Conservation (phyloP, 2,888 invertebrate species). For the Hipparchia sbordonii region DNA sequence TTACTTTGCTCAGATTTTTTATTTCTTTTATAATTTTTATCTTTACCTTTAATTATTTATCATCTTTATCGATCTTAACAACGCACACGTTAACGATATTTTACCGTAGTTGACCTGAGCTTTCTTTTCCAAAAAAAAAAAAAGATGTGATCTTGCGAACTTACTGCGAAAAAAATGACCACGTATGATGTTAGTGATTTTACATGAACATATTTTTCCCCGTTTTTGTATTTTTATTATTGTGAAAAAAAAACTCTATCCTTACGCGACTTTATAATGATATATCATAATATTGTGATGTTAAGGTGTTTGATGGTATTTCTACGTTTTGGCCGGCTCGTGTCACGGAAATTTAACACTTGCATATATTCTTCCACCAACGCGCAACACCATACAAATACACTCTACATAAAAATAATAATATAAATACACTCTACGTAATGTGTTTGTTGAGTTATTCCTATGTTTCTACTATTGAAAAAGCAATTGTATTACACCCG, state of each 20-base stretch:
- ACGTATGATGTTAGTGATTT: conserved; percentile 69
- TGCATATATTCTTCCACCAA: neutral
- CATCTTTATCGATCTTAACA: conserved; percentile 19
- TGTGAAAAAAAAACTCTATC: conserved; percentile 47
- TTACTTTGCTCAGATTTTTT: conserved; percentile 38
- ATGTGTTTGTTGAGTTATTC: no score
- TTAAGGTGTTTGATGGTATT: conserved; percentile 31
- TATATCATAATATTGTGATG: conserved; percentile 51
- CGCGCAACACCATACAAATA: neutral
- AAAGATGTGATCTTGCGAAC: conserved; percentile 63
- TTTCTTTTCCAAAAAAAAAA: conserved; percentile 49
- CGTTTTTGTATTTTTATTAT: conserved; percentile 58
- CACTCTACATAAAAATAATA: no score
- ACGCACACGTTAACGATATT: conserved; percentile 48
- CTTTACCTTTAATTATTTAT: conserved; percentile 13
- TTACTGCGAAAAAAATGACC: conserved; percentile 55
- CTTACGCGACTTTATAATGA: conserved; percentile 52
- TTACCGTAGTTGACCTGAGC: conserved; percentile 50
- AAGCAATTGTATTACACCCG: no score
- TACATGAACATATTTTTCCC: conserved; percentile 45
- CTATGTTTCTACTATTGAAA: no score
- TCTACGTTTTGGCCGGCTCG: conserved; percentile 32
- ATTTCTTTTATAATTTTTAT: conserved; percentile 28
- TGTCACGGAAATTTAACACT: neutral
- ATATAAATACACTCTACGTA: no score